Base-by-base conservation (phyloP, 1,140 invertebrate genomes). In the Drosophila tristis region DNA sequence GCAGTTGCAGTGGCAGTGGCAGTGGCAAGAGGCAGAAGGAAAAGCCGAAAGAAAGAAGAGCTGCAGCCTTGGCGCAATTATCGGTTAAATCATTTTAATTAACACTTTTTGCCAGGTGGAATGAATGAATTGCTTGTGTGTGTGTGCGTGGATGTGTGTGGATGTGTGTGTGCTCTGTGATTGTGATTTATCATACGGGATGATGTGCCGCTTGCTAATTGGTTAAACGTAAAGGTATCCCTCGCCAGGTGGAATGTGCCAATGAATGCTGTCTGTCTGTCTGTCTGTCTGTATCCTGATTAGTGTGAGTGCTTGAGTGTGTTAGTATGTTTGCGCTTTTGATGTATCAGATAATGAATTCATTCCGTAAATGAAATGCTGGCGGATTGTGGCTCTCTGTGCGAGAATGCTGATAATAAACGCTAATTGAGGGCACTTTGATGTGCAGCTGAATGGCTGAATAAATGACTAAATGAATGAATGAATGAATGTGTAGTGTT, bases 21-120 rank as follows among this genome's bases (percentile, higher is more conserved):
- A 39, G 35, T 11, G 31, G 31, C 31, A 35, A 63, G 42, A 48
- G 65, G 47, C 23, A 35, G 25, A 42, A 63, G 64, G 42, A 35
- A 13, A 73, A 60, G 60, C 51, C 47, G 20, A 78, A 79, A 78
- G 68, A 80, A 68, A 62, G 57, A 80, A 74, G 92, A 31, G 65
- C 44, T 63, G 53, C 71, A 57, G 60, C 93, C 67, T 71, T 65
- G 62, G 71, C 54, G 42, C 79, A 79, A 87, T 87, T 82, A 87
- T 79, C 84, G 71, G 76, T 79, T 89, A 89, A 89, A 89, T 82
- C 84, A 87, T 90, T 85, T 90, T 73, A 90, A 84, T 89, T 90
- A 89, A 89, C 80, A 89, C 85, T 78, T 80, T 39, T 39, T 3
- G 74, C 64, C 70, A 74, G 61, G 67, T 56, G 64, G 15, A 59